Conservation (phyloP, 2,888 invertebrate species). For the Idaea dimidiata region DNA sequence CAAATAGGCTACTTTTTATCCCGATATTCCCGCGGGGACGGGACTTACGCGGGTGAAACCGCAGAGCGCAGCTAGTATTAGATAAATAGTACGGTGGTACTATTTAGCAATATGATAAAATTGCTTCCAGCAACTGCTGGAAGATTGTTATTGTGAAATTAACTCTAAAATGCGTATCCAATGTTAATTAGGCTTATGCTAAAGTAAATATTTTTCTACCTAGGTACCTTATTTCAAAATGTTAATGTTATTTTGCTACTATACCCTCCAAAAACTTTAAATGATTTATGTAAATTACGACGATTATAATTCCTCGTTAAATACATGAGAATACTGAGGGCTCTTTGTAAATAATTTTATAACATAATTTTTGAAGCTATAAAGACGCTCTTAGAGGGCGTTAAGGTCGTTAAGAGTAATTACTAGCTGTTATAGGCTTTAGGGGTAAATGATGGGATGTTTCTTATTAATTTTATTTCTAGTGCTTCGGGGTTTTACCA, state of each 20-base stretch:
- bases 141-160: no score
- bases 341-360: not conserved
- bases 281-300: not conserved
- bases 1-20: no score
- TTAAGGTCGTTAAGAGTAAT: conserved; percentile 10
- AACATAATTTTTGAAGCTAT: conserved; percentile 1
- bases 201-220: not conserved
- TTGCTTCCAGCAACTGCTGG: no score
- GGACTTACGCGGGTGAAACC: no score
- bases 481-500: not conserved
- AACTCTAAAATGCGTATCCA: no score
- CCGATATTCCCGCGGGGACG: no score
- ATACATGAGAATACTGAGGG: not conserved
- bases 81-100: no score
- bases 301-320: not conserved
- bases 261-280: not conserved
- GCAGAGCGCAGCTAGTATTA: no score
- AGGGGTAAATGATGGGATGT: conserved; percentile 3
- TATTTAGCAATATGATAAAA: no score
- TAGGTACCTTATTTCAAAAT: not conserved
- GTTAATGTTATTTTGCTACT: not conserved
- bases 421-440: conserved; percentile 6
- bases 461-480: conserved; percentile 7
- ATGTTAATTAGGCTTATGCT: no score
- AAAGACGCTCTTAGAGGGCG: conserved; percentile 7